Conservation (phyloP, 2,113 vertebrate species). For the Agelaius tricolor region DNA sequence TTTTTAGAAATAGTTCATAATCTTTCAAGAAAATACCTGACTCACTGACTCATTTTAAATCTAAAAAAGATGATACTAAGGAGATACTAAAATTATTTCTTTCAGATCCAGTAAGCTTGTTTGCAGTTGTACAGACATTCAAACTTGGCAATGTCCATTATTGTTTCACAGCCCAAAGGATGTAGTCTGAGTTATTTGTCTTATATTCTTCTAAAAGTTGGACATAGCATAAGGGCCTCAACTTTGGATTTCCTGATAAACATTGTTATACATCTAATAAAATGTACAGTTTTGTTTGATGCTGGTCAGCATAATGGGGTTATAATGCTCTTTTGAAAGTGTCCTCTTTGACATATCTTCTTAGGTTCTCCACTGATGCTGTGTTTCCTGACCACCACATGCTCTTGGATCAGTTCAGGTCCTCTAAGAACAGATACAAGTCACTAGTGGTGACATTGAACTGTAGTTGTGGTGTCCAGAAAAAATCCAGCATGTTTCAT, state of each 20-base stretch:
- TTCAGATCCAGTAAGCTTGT: neutral
- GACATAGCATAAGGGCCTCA: neutral
- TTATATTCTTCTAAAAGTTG: neutral
- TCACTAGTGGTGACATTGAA: neutral
- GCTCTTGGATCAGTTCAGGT: neutral
- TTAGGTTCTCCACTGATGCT: neutral
- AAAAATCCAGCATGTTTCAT: neutral
- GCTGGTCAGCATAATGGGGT: neutral
- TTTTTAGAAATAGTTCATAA: neutral
- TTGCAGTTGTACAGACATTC: neutral
- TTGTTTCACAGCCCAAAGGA: neutral
- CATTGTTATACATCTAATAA: neutral
- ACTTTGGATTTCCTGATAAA: neutral
- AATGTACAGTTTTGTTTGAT: neutral
- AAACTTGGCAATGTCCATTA: neutral
- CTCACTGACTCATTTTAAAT: neutral
- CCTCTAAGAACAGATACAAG: neutral
- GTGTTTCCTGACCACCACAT: neutral
- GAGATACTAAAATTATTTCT: neutral
- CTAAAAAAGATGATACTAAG: neutral
- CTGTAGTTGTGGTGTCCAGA: neutral
- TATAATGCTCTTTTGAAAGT: neutral
- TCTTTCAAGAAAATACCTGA: neutral
- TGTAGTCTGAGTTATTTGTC: neutral
- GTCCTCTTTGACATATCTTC: neutral